Percentiles rank a stretch among this genome's conserved stretches.
phyloP scores from a whole-genome alignment of 1,140 invertebrate genomes.

The Phenacoccus solenopsis region DNA sequence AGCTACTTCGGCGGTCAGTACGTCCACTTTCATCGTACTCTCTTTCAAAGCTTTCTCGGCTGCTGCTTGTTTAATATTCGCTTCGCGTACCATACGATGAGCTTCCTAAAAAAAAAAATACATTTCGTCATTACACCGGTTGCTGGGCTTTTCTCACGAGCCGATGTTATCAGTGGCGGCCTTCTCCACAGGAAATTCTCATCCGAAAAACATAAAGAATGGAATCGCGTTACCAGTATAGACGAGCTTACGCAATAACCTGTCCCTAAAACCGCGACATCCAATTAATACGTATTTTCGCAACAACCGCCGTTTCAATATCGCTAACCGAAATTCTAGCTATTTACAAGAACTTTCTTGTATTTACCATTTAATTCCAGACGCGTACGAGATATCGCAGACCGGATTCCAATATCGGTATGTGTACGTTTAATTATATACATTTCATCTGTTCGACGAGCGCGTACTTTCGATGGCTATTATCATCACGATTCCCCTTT shows the following conservation, averaged over 20 bases:
- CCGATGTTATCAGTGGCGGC: background rate
- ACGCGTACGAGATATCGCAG: background rate
- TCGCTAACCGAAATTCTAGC: too few species aligned
- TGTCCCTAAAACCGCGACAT: background rate
- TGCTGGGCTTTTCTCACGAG: background rate
- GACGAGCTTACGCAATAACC: background rate
- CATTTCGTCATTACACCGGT: background rate
- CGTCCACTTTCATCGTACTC: slow-evolving; percentile 65
- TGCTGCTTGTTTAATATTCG: slow-evolving; percentile 57
- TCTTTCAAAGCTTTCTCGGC: slow-evolving; percentile 60
- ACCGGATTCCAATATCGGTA: too few species aligned
- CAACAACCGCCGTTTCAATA: too few species aligned
- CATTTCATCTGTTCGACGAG: too few species aligned
- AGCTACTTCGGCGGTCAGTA: slow-evolving; percentile 66
- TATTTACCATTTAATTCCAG: background rate
- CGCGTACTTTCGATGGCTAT: too few species aligned
- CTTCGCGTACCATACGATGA: slow-evolving; percentile 71
- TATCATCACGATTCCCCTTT: too few species aligned
- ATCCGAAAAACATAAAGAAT: background rate
- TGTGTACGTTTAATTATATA: too few species aligned
- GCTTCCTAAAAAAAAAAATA: slow-evolving; percentile 48
- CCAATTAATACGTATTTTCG: too few species aligned
- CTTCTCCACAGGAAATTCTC: background rate
- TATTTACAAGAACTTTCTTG: too few species aligned
- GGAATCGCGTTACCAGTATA: too few species aligned